Percentiles rank a stretch among this genome's conserved stretches.
Conservation (phyloP, 2,797 vertebrate species). For the Pogoniulus pusillus region DNA sequence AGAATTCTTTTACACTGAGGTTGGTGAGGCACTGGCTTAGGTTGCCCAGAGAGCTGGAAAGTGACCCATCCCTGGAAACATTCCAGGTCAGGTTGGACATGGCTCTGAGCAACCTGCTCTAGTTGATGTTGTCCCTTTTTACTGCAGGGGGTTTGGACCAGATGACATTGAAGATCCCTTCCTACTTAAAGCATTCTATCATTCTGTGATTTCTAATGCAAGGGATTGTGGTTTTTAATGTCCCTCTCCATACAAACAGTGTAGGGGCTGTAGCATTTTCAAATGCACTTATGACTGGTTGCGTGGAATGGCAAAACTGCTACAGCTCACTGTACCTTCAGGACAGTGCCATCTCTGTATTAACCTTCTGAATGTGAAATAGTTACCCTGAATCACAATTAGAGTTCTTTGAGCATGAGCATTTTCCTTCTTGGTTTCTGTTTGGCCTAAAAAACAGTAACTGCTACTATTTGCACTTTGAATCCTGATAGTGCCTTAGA, state of each 20-base stretch:
- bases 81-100: no score
- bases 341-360: neutral
- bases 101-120: no score
- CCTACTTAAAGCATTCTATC: no score
- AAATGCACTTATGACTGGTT: neutral
- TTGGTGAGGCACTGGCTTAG: no score
- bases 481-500: neutral
- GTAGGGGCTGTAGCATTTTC: neutral
- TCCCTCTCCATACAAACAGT: neutral
- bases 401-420: neutral
- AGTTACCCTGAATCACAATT: neutral
- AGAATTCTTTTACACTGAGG: no score
- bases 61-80: no score
- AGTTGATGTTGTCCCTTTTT: no score
- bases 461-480: neutral
- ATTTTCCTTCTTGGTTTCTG: neutral
- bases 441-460: neutral
- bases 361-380: neutral
- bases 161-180: no score
- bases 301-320: neutral
- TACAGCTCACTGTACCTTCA: neutral
- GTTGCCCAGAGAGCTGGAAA: no score
- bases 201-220: neutral
- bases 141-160: no score
- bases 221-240: neutral